These are phyloP conservation scores for Lycaon pictus DNA, from an alignment of 2,113 vertebrate species.

Conservation along the genomic window DNA sequence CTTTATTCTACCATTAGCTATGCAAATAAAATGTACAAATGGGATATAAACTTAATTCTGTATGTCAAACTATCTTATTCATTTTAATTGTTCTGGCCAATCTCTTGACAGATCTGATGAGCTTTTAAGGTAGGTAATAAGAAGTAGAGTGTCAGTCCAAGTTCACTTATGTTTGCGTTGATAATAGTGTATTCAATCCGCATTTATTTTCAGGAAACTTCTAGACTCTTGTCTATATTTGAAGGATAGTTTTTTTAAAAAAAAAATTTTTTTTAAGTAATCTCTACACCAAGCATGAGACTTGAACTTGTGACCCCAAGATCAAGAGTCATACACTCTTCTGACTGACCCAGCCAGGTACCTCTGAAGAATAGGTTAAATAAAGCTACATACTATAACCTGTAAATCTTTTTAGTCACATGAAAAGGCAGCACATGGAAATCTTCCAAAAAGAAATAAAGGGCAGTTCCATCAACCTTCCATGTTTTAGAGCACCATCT, in stretches of 20 bases:
- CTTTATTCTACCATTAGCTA: background rate
- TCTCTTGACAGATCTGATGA: background rate
- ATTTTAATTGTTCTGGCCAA: background rate
- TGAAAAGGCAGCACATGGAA: background rate
- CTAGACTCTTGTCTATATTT: background rate
- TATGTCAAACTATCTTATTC: background rate
- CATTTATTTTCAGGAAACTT: background rate
- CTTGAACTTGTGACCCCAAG: background rate
- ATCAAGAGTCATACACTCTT: background rate
- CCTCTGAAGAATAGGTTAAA: background rate
- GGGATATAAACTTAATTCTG: rapidly evolving
- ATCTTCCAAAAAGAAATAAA: background rate
- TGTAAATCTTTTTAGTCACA: background rate
- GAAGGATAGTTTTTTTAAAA: background rate
- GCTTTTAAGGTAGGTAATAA: background rate
- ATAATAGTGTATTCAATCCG: background rate
- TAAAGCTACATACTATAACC: background rate
- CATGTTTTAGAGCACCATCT: background rate
- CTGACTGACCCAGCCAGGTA: background rate
- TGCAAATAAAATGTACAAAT: background rate
- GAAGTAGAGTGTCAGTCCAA: background rate
- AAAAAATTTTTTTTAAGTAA: background rate
- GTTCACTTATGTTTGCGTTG: background rate
- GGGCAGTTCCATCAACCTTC: too few relatives aligned
- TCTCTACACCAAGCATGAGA: background rate